Evolutionary conservation across 2,113 vertebrate species (phyloP), one percentile per base, ranked within the genome.

Genomic region (Saccopteryx bilineata): DNA sequence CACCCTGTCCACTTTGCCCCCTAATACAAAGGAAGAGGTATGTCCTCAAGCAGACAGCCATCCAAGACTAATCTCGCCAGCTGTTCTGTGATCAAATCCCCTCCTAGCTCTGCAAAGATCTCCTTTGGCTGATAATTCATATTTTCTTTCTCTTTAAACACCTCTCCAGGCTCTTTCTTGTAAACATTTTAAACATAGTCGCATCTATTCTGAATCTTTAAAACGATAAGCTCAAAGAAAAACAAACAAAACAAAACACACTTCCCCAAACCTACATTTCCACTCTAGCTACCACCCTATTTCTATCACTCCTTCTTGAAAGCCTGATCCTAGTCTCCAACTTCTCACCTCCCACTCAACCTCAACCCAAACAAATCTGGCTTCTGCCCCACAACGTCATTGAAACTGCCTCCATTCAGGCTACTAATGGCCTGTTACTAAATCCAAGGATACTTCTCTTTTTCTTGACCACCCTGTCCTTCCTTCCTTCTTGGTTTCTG

Each of bases 241-340:
- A 87, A 19, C 17, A 89, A 89, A 72, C 58, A 87, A 80, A 92
- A 23, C 19, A 87, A 83, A 87, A 60, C 58, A 8, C 24, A 60
- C 11, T 63, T 84, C 24, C 48, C 68, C 7, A 5, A 79, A 9
- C 31, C 39, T 68, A 12, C 68, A 2, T 17, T 65, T 7, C 23
- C 21, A 39, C 14, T 78, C 78, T 9, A 60, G 39, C 14, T 33
- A 39, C 21, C 14, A 26, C 0, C 52, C 14, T 33, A 33, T 26
- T 58, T 50, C 71, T 33, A 63, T 14, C 48, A 31, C 24, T 56
- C n/a, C 54, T 65, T 28, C 58, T 23, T 23, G 2, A n/a, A 60
- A 39, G 26, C 33, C 15, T 66, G 61, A 78, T 7, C 31, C 13
- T 0, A 28, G 10, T 48, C 1, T 33, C 69, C 26, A 13, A 10